Base-by-base conservation (phyloP, 2,797 vertebrate genomes). In the Parauchenoglanis punctatus region DNA sequence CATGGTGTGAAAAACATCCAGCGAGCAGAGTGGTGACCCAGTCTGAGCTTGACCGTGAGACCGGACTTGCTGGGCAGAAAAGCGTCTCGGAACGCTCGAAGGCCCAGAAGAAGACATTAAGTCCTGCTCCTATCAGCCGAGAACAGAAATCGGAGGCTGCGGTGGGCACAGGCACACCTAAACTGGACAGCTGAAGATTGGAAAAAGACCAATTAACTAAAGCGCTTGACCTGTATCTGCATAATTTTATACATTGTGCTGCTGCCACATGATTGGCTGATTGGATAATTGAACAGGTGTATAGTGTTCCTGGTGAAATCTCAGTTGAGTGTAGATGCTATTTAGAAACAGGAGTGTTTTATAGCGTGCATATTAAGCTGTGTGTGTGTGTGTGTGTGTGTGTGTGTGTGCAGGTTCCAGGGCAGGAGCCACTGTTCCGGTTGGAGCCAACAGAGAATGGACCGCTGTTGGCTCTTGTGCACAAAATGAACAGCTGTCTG, bases 401-500 rank as follows among this genome's bases (percentile, higher is more conserved):
- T 68, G 35, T 58, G 3, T 40, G 18, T 23, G 82, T 88, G 58
- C 87, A 99, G 99, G 94, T 97, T 93, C 97, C 97, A 54, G 99
- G 97, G 93, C 96, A 97, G 94, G 98, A 99, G 90, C 95, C 97
- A 20, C 89, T 96, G 86, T 97, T 96, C 90, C 97, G 97, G 90
- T 93, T 99, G 93, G 98, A 99, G 88, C 97, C 97, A 70, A 92
- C 96, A 90, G 97, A 97, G 92, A 98, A 97, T 65, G 96, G 96
- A 54, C 97, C 98, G 85, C 97, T 98, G 89, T 92, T 99, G 92
- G 95, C 97, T 0, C 94, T 99, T 91, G 98, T 99, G 94, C 98
- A 99, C 95, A 99, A 99, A 93, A 99, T 99, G 97, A 99, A 99
- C 95, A 99, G 97, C 93, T 99, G 99, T 93, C 95, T 99, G 88